Evolutionary conservation across 2,888 invertebrate genomes (phyloP), one percentile per base, ranked within the genome.

Genomic region (Ophioninae sp.): DNA sequence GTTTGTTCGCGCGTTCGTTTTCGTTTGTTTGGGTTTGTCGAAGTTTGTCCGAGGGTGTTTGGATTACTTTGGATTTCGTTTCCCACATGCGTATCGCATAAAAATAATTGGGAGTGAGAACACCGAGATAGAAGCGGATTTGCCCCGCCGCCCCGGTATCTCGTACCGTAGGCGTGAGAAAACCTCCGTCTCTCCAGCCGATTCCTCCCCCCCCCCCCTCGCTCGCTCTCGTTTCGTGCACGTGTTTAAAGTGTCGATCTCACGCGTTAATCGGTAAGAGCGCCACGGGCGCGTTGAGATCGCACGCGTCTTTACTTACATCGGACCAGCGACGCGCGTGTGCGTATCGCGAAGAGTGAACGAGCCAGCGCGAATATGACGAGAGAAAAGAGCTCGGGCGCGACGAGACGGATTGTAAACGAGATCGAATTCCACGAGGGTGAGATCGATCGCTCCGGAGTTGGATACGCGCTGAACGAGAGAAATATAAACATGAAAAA

Each of bases 211-310:
- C 77, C 30, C 70, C 73, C 69, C 73, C 64, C 61, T 62, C 41
- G 62, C 37, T 68, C 69, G 73, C 73, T 13, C 67, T 59, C 65
- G n/a, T n/a, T n/a, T n/a, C 61, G 69, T 75, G 57, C 72, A 21
- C 20, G 70, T 50, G 41, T 57, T 65, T 61, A 79, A 84, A 79
- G 78, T 76, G 64, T 74, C 77, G 81, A 84, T 83, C 72, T 70
- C 79, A 76, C 83, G 85, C 83, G 84, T 85, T 85, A 84, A 86
- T 86, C 83, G 62, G 74, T 20, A 67, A 39, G 50, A 41, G 67
- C 6, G 7, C 7, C 41, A 82, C 74, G 74, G 64, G 56, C 61
- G 83, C 62, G 74, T 64, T 74, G 50, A 13, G 41, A 41, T 41
- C 41, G 1, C 41, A 41, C 41, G 41, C 41, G 41, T 41, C 41